These are phyloP conservation scores for Lamprotornis superbus DNA, from an alignment of 2,113 vertebrate genomes.

Conservation along the genomic window DNA sequence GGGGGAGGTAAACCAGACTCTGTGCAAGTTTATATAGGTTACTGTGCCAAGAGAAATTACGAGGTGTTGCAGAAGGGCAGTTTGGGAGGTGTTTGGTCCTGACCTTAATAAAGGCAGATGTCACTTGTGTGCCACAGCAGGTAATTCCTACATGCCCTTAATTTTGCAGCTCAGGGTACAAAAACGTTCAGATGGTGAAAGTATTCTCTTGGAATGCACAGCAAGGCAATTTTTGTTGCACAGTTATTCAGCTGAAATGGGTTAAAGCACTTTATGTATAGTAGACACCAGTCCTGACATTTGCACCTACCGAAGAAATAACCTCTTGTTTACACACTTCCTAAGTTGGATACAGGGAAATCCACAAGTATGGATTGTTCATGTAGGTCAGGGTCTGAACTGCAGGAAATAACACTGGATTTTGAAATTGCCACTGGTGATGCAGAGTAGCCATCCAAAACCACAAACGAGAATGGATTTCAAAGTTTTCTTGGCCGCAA, in stretches of 20 bases:
- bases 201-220: not conserved
- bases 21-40: not conserved
- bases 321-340: not conserved
- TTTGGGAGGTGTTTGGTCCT: not conserved
- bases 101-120: not conserved
- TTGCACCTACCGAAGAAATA: not conserved
- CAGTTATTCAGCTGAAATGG: not conserved
- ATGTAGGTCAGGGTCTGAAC: not conserved
- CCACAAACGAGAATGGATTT: not conserved
- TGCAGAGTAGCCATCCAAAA: not conserved
- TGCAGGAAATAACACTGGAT: not conserved
- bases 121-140: not conserved
- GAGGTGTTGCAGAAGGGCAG: not conserved
- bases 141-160: not conserved
- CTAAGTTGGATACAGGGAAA: not conserved
- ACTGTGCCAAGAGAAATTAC: not conserved
- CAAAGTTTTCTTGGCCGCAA: not conserved
- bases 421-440: not conserved
- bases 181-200: not conserved
- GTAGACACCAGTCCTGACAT: not conserved
- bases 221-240: not conserved
- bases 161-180: not conserved
- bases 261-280: not conserved
- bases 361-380: not conserved
- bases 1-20: not conserved